A percentile compares a stretch with the other conserved stretches of the same genome.
Conservation (phyloP, 2,113 vertebrate species). For the Neoarius graeffei region DNA sequence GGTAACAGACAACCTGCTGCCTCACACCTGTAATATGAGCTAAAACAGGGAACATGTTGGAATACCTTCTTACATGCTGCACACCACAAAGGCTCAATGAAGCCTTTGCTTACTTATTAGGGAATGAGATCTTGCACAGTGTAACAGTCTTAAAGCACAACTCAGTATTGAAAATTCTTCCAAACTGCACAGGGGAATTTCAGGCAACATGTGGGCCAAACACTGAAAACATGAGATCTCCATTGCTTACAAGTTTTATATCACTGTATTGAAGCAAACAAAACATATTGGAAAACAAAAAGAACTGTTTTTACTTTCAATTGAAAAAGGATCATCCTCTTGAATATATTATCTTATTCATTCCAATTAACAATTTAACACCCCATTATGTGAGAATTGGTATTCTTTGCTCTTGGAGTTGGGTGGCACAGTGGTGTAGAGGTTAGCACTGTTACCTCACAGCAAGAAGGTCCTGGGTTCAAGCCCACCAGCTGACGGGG, state of each 20-base stretch:
- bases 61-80: constrained; percentile 68
- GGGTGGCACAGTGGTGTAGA: too few relatives aligned
- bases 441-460: too few relatives aligned
- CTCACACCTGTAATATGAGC: constrained; percentile 70
- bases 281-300: neutral
- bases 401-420: too few relatives aligned
- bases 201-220: neutral
- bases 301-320: neutral
- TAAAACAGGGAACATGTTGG: constrained; percentile 69
- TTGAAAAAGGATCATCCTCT: neutral
- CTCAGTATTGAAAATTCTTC: neutral
- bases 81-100: constrained; percentile 68
- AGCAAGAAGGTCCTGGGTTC: too few relatives aligned
- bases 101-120: constrained; percentile 68
- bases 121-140: constrained; percentile 54
- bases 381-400: too few relatives aligned
- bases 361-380: neutral
- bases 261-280: neutral
- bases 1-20: constrained; percentile 57
- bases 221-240: neutral
- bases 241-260: neutral
- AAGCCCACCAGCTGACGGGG: too few relatives aligned
- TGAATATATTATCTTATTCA: neutral
- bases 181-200: neutral
- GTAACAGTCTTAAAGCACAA: neutral